A percentile compares a stretch with the other conserved stretches of the same genome.
Conservation (phyloP, 2,113 vertebrate genomes). For the Sinocyclocheilus rhinocerous region DNA sequence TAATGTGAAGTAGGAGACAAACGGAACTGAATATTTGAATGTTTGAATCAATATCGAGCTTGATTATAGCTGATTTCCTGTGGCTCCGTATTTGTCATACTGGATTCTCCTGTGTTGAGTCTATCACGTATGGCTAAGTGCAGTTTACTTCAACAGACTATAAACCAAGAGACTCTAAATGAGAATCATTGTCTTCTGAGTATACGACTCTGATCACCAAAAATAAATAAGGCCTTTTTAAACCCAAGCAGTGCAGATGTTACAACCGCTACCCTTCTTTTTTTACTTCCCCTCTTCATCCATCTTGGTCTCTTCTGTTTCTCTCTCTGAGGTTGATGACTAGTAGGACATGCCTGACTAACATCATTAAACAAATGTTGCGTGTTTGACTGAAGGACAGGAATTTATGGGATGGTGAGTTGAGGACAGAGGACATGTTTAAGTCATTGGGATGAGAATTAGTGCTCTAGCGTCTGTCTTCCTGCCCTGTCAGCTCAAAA, state of each 20-base stretch:
- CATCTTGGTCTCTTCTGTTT: slow-evolving; percentile 5
- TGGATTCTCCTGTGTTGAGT: slow-evolving; percentile 45
- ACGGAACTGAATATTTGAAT: slow-evolving; percentile 21
- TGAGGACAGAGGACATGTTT: slow-evolving; percentile 51
- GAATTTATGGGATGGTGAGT: slow-evolving; percentile 57
- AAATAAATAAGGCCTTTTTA: slow-evolving; percentile 51
- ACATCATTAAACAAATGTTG: slow-evolving; percentile 63
- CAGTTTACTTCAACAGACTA: slow-evolving; percentile 39
- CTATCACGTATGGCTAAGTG: slow-evolving; percentile 46
- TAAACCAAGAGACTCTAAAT: slow-evolving; percentile 46
- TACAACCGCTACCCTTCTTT: slow-evolving; percentile 35
- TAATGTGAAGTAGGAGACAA: not conserved
- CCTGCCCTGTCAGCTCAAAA: slow-evolving; percentile 37
- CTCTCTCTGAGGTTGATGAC: slow-evolving; percentile 45
- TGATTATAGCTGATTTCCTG: slow-evolving; percentile 40
- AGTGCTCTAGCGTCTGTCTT: slow-evolving; percentile 40
- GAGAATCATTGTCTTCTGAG: slow-evolving; percentile 44
- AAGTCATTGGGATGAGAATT: slow-evolving; percentile 37
- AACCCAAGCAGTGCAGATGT: slow-evolving; percentile 48
- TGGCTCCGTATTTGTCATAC: slow-evolving; percentile 32
- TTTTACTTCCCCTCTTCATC: slow-evolving; percentile 25
- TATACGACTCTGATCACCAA: slow-evolving; percentile 30
- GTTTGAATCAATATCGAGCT: slow-evolving; percentile 32
- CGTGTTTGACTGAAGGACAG: slow-evolving; percentile 61
- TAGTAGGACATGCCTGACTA: slow-evolving; percentile 60